Evolutionary conservation across 2,888 invertebrate genomes (phyloP).

Genomic region (Pecten maximus): DNA sequence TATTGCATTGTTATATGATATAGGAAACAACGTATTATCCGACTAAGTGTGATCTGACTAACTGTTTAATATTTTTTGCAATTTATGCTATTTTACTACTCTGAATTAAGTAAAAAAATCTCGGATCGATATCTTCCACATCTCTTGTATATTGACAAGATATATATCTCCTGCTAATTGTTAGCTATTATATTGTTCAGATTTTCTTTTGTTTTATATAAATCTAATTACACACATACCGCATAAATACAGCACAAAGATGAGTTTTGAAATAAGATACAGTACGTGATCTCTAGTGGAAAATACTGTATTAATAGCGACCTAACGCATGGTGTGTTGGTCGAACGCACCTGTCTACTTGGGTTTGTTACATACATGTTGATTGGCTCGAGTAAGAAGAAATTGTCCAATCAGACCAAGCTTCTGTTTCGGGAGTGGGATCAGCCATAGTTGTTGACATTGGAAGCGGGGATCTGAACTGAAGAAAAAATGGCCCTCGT

Average conservation of each 20-base stretch:
- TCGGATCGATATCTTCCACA: too few relatives aligned
- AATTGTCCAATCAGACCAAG: background rate
- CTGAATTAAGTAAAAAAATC: too few relatives aligned
- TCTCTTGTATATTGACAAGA: too few relatives aligned
- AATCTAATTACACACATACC: background rate
- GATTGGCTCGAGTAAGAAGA: background rate
- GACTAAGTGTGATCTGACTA: too few relatives aligned
- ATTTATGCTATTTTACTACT: too few relatives aligned
- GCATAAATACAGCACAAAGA: background rate
- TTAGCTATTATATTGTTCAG: too few relatives aligned
- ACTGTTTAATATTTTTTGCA: too few relatives aligned
- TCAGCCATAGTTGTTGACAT: slow-evolving; percentile 28
- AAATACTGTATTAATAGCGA: too few relatives aligned
- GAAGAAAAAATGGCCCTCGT: slow-evolving; percentile 65
- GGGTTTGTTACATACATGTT: background rate
- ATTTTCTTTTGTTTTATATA: background rate
- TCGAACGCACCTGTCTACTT: background rate
- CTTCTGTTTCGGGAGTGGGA: background rate
- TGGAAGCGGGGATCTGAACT: background rate
- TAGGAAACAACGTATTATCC: too few relatives aligned
- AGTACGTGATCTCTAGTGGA: background rate
- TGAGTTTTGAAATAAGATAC: background rate
- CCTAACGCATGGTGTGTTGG: background rate
- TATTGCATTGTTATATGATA: too few relatives aligned
- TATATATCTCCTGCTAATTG: too few relatives aligned